Base-by-base conservation (phyloP, 2,888 invertebrate species). In the Aleiodes testaceus region DNA sequence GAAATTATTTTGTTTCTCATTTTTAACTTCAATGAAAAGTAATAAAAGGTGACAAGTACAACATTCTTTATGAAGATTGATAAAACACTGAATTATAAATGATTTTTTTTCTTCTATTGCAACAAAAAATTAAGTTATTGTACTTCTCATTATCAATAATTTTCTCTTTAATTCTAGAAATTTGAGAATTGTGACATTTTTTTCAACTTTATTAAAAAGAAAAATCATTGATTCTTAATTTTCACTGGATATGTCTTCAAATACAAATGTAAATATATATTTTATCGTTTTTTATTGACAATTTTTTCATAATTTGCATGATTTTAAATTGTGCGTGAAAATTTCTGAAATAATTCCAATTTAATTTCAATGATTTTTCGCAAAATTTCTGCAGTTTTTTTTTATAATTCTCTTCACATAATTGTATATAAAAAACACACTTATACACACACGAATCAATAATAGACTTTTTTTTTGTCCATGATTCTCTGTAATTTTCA, bases 231-330 rank as follows among this genome's bases (percentile, higher is more conserved):
- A 72, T 73, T 70, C 70, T 76, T 77, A 76, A 52, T 5, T 78
- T 80, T 80, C 78, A 75, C 78, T 77, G 79, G 83, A 83, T 83
- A 83, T 83, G 83, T 83, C 78, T 82, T 78, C 70, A 75, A 78
- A 77, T 80, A 79, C 80, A 74, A 79, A 81, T 80, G 77, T 80
- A 79, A 78, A 79, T 79, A 79, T 79, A 78, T n/a, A 9, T 14
- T 42, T 42, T 36, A 7, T 42, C 16, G 16, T 59, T 11, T 42
- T 68, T 68, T 66, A 44, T 47, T 30, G 49, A 66, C 26, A 55
- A 53, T 66, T 44, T 36, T 36, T 53, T n/a, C n/a, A 16, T 67
- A 9, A 45, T 53, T 7, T 36, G 36, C 36, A 9, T 36, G 36
- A 36, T 36, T 36, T 36, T 36, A 36, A 36, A 36, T 36, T 36